phyloP scores from a whole-genome alignment of 2,113 vertebrate species.

The Turdus rufiventris region DNA sequence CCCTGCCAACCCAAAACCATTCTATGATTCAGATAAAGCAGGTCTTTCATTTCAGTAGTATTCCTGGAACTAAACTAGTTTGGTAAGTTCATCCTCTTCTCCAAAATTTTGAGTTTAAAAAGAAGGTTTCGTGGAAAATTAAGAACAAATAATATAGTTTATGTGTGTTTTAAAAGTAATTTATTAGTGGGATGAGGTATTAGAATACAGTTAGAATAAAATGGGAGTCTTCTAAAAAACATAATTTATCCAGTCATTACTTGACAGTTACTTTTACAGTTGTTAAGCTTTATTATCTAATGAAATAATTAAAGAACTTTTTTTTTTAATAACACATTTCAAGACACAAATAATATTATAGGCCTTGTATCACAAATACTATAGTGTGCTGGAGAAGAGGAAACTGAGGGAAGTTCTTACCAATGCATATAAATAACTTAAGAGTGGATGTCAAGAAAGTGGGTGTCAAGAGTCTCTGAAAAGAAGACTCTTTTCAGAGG shows the following conservation, averaged over 20 bases:
- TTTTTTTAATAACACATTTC: neutral
- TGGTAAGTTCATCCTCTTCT: neutral
- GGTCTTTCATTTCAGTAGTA: neutral
- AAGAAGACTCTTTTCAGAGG: neutral
- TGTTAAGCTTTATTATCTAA: neutral
- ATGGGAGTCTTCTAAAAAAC: neutral
- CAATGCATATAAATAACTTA: neutral
- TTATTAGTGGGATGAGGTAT: neutral
- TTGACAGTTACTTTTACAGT: neutral
- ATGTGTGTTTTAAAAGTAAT: neutral
- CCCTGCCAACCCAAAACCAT: neutral
- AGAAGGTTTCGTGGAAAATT: neutral
- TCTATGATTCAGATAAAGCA: neutral
- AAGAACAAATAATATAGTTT: neutral
- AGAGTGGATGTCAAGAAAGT: neutral
- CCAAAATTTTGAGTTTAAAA: neutral
- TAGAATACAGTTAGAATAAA: neutral
- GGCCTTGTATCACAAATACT: neutral
- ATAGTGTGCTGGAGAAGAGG: neutral
- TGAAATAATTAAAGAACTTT: neutral
- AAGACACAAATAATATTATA: neutral
- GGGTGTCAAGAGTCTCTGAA: no score
- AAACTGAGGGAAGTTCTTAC: neutral
- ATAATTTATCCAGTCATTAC: neutral
- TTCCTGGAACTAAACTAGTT: neutral